Evolutionary conservation across 1,140 invertebrate genomes (phyloP).

Genomic region (Hirudo medicinalis): DNA sequence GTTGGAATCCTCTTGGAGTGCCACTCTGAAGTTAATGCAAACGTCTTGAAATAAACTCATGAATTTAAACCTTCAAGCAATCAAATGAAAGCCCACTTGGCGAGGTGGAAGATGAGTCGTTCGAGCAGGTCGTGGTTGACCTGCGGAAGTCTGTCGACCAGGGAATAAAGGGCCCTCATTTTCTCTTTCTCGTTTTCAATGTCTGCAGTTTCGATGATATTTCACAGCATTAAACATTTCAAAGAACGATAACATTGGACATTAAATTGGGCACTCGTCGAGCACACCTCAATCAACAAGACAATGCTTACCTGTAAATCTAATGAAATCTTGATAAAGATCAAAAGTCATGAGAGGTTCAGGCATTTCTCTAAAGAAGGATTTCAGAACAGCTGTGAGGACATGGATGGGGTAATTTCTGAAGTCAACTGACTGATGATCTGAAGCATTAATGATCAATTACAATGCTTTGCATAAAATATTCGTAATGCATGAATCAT

Average conservation of each 20-base stretch:
- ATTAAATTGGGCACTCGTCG: conserved; percentile 17
- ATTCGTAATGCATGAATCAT: too few species aligned
- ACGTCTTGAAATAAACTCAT: conserved; percentile 1
- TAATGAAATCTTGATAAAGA: conserved; percentile 81
- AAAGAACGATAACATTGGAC: too few species aligned
- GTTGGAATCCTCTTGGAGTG: conserved; percentile 71
- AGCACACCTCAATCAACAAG: background rate
- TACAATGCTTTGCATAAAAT: too few species aligned
- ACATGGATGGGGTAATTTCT: conserved; percentile 64
- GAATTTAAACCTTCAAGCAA: background rate
- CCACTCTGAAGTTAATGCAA: conserved; percentile 47
- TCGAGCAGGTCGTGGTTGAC: conserved; percentile 81
- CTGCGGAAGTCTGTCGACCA: conserved; percentile 75
- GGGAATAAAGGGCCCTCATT: conserved; percentile 66
- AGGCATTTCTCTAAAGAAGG: conserved; percentile 78
- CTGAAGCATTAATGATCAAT: conserved; percentile 38
- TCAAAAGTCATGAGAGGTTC: conserved; percentile 85
- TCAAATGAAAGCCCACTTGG: conserved; percentile 45
- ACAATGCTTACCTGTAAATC: conserved; percentile 49
- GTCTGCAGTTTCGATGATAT: conserved; percentile 39
- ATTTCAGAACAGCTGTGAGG: conserved; percentile 75
- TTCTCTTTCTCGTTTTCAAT: conserved; percentile 66
- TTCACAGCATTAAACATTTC: too few species aligned
- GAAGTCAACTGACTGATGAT: conserved; percentile 48
- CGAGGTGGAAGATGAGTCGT: conserved; percentile 79